A percentile compares a stretch with the other conserved stretches of the same genome.
phyloP scores from a whole-genome alignment of 2,797 vertebrate species.

The Denticeps clupeoides region DNA sequence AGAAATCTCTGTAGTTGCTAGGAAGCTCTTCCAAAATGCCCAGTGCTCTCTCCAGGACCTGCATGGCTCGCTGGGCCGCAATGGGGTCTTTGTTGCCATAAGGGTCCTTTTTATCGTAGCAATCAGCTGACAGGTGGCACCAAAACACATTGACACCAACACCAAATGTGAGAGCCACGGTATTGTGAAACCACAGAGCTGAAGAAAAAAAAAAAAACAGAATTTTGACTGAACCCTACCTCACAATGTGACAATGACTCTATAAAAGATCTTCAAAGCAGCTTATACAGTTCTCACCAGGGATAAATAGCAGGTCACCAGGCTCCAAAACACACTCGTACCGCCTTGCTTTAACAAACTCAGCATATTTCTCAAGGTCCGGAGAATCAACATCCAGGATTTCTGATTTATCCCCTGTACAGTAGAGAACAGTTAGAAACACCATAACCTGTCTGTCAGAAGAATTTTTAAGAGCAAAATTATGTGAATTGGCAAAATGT shows the following conservation, averaged over 20 bases:
- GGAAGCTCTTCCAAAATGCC: constrained; percentile 72
- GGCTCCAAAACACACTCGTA: constrained; percentile 77
- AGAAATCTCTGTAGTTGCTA: constrained; percentile 83
- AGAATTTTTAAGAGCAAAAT: no score
- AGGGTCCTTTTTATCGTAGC: constrained; percentile 82
- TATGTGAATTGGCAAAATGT: no score
- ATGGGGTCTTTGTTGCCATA: constrained; percentile 87
- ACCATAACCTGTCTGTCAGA: neutral
- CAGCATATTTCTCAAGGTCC: constrained; percentile 72
- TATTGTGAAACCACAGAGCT: constrained; percentile 97
- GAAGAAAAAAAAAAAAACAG: constrained; percentile 4
- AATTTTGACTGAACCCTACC: neutral
- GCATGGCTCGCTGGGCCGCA: constrained; percentile 74
- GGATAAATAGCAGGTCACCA: constrained; percentile 88
- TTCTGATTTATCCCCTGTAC: constrained; percentile 81
- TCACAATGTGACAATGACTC: neutral
- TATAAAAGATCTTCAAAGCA: neutral
- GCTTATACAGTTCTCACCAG: constrained; percentile 53
- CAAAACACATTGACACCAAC: constrained; percentile 90
- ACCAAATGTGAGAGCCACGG: constrained; percentile 80
- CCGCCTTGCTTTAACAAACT: constrained; percentile 75
- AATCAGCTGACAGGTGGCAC: constrained; percentile 75
- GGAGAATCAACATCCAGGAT: constrained; percentile 82
- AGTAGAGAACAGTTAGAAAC: neutral
- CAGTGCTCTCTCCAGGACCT: constrained; percentile 61